Percentiles rank a stretch among this genome's conserved stretches.
These are phyloP conservation scores for Rhagologus leucostigma DNA, from an alignment of 2,113 vertebrate genomes.

Conservation along the genomic window DNA sequence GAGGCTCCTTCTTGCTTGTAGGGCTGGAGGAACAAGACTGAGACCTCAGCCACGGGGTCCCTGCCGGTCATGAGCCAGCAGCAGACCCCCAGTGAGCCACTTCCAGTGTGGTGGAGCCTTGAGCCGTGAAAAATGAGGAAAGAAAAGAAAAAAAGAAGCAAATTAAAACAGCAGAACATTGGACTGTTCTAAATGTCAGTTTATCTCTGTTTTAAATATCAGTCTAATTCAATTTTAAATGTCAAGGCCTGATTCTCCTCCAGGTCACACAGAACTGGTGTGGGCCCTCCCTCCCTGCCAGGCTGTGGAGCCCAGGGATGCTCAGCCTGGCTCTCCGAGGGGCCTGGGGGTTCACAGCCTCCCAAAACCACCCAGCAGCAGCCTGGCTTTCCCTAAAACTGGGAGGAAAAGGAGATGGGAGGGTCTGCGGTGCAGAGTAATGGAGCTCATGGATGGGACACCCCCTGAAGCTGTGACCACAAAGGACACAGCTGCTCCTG, in stretches of 20 bases:
- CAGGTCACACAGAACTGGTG: not conserved
- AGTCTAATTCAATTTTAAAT: not conserved
- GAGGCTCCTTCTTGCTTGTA: not conserved
- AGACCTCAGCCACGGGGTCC: not conserved
- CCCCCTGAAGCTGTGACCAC: fast-evolving
- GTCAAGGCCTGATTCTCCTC: not conserved
- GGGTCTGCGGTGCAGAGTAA: fast-evolving
- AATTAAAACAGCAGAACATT: not conserved
- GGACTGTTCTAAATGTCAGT: not conserved
- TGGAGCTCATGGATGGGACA: not conserved
- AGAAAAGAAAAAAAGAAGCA: not conserved
- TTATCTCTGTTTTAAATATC: slow-evolving; percentile 9
- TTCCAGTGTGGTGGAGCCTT: not conserved
- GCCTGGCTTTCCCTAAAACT: not conserved
- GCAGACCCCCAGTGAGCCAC: not conserved
- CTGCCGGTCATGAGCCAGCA: not conserved
- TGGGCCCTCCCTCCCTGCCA: not conserved
- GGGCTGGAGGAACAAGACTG: not conserved
- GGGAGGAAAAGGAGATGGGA: not conserved
- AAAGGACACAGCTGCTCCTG: not conserved
- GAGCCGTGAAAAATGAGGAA: not conserved
- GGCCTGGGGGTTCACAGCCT: not conserved
- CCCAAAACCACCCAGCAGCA: not conserved
- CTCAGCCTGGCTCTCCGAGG: not conserved
- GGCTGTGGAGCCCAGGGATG: not conserved